Evolutionary conservation across 2,888 invertebrate genomes (phyloP).

Genomic region (Agriopis leucophaearia): DNA sequence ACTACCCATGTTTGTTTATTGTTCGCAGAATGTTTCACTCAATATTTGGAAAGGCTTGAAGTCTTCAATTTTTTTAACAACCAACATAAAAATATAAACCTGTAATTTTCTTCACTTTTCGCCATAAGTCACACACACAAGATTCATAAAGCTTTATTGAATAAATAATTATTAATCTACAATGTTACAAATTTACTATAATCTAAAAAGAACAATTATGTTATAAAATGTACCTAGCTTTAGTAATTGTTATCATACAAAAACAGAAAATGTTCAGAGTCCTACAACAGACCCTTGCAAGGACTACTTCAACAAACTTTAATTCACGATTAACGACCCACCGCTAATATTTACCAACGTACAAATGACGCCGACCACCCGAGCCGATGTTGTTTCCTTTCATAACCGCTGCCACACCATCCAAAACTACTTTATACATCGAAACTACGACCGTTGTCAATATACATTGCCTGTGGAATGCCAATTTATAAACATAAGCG

Average conservation of each 20-base stretch:
- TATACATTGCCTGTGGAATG: constrained; percentile 47
- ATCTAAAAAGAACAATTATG: too few species aligned
- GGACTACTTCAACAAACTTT: constrained; percentile 61
- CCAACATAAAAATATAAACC: too few species aligned
- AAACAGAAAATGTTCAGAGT: neutral
- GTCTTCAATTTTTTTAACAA: too few species aligned
- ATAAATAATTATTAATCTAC: too few species aligned
- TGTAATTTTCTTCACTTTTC: too few species aligned
- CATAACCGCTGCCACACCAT: constrained; percentile 68
- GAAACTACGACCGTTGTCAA: neutral
- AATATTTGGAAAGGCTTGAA: neutral
- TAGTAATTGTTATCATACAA: too few species aligned
- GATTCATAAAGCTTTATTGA: too few species aligned
- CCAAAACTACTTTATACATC: constrained; percentile 40
- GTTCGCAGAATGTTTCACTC: neutral
- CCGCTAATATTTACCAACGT: constrained; percentile 68
- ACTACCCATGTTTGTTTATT: constrained; percentile 17
- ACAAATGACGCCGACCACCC: constrained; percentile 68
- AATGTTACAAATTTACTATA: too few species aligned
- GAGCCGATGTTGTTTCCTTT: constrained; percentile 64
- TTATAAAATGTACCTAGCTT: too few species aligned
- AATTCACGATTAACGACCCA: constrained; percentile 65
- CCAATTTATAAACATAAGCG: neutral
- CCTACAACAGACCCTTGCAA: constrained; percentile 18
- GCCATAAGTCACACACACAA: too few species aligned